Evolutionary conservation across 1,140 invertebrate species (phyloP).

Genomic region (Saccostrea cuccullata): DNA sequence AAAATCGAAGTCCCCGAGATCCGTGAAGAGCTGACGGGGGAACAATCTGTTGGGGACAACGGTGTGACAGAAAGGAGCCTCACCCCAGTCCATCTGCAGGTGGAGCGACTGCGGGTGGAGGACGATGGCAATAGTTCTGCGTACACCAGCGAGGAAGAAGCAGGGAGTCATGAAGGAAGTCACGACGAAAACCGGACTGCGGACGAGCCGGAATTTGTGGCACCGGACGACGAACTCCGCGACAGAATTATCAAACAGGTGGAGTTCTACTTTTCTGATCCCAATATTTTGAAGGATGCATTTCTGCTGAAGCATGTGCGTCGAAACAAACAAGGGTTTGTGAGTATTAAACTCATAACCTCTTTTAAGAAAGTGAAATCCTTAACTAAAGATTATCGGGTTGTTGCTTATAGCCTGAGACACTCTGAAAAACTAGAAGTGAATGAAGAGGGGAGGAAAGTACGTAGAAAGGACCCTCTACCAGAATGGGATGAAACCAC

Average conservation of each 20-base stretch:
- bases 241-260: constrained; percentile 76
- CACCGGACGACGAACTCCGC: constrained; percentile 73
- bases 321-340: constrained; percentile 95
- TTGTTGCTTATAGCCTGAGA: constrained; percentile 90
- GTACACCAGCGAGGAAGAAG: too few relatives aligned
- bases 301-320: constrained; percentile 96
- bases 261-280: constrained; percentile 94
- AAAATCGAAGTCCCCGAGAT: too few relatives aligned
- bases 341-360: constrained; percentile 94
- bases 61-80: too few relatives aligned
- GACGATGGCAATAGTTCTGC: too few relatives aligned
- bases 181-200: constrained; percentile 66
- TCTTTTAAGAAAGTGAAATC: constrained; percentile 87
- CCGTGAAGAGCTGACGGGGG: too few relatives aligned
- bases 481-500: constrained; percentile 94
- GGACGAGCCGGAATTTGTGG: constrained; percentile 64
- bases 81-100: too few relatives aligned
- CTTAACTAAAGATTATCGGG: constrained; percentile 94
- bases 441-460: constrained; percentile 93
- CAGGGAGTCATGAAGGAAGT: constrained; percentile 64
- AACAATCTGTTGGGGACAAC: too few relatives aligned
- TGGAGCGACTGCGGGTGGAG: too few relatives aligned
- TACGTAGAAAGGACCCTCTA: constrained; percentile 90
- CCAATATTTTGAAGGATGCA: constrained; percentile 95
- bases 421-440: constrained; percentile 90